Evolutionary conservation across 2,888 invertebrate genomes (phyloP), one percentile per base, ranked within the genome.

Genomic region (Choreutis nemorana): DNA sequence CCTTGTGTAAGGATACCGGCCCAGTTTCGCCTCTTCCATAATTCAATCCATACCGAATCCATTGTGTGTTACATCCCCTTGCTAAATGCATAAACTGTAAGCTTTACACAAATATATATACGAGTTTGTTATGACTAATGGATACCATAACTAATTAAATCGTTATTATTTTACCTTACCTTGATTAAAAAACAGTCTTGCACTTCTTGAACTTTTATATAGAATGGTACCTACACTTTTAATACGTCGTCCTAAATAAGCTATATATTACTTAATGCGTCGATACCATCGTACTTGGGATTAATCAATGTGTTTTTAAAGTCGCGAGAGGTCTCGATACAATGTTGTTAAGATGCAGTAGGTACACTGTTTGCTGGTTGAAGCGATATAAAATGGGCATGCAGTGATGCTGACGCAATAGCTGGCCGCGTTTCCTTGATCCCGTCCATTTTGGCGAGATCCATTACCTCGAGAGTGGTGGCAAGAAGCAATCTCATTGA

Each of bases 401-500:
- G 60, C 59, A 59, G 60, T 65, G 60, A 63, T 55, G 62, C 60
- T 65, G 60, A 63, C 56, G 62, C 58, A 64, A 62, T 58, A 56
- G 55, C 54, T 40, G 41, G 42, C 45, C 52, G 55, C 55, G 57
- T 65, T 71, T 68, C 61, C 71, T 67, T 72, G 66, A 75, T 72
- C 63, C 64, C 72, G 72, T 78, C 70, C 72, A 78, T 78, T 79
- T 78, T 51, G 70, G 70, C 53, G 58, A 70, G 79, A 80, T 80
- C 79, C 80, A 80, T 79, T 80, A 80, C 80, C 64, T 57, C 53
- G 63, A 62, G 71, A 71, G 73, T 68, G 68, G 66, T 60, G 66
- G 77, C 78, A 73, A 77, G 79, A 78, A 79, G 80, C 80, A 80
- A 80, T 80, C 80, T 78, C 79, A 78, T 79, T 77, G 79, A 79